phyloP scores from a whole-genome alignment of 1,140 invertebrate species.

The Drosophila mayri region DNA sequence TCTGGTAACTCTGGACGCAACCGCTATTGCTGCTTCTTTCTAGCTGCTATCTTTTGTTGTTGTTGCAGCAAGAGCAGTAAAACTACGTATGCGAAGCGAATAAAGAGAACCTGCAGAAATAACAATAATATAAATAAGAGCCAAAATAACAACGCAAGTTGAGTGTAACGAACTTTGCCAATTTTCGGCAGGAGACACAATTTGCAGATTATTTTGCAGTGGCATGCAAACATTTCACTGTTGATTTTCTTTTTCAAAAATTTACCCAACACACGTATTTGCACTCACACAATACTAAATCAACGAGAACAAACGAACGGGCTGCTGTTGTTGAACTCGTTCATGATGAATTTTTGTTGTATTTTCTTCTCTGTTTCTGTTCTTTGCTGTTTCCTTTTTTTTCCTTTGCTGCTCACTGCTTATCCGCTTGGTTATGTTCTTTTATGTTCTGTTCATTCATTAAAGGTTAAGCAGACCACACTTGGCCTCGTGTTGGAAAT shows the following conservation, averaged over 20 bases:
- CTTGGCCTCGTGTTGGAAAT: conserved; percentile 46
- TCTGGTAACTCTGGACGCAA: conserved; percentile 60
- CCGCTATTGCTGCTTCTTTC: conserved; percentile 37
- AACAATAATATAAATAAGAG: conserved; percentile 58
- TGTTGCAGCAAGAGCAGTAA: conserved; percentile 51
- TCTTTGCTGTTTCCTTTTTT: conserved; percentile 32
- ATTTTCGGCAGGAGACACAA: conserved; percentile 29
- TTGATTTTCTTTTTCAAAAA: conserved; percentile 40
- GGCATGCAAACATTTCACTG: conserved; percentile 39
- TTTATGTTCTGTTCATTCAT: conserved; percentile 47
- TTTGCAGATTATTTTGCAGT: conserved; percentile 40
- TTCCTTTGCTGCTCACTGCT: conserved; percentile 15
- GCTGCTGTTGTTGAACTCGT: conserved; percentile 69
- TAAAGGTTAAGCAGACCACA: conserved; percentile 52
- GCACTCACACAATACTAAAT: background rate
- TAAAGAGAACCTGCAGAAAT: conserved; percentile 44
- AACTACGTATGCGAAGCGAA: conserved; percentile 64
- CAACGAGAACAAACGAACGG: conserved; percentile 65
- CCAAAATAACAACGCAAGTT: conserved; percentile 53
- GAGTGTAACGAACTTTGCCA: conserved; percentile 53
- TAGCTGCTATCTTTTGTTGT: conserved; percentile 47
- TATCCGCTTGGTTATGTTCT: conserved; percentile 24
- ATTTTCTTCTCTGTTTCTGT: conserved; percentile 40
- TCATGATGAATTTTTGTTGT: conserved; percentile 58
- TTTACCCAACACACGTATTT: conserved; percentile 13